A percentile compares a stretch with the other conserved stretches of the same genome.
These are phyloP conservation scores for Spatula versicolor DNA, from an alignment of 2,797 vertebrate genomes.

Conservation along the genomic window DNA sequence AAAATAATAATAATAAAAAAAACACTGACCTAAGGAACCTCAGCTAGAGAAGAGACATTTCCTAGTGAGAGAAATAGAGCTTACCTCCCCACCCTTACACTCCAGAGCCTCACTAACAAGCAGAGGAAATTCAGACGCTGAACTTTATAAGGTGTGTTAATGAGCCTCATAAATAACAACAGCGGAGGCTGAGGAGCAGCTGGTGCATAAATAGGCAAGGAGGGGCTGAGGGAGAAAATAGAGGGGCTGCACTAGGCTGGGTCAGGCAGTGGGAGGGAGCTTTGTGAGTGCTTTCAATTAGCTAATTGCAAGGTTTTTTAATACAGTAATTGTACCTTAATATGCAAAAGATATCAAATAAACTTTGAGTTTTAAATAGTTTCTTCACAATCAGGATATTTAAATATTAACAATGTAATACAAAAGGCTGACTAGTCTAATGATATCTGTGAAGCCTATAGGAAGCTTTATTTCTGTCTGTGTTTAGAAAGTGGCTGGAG, in stretches of 20 bases:
- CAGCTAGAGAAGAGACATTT: accelerated
- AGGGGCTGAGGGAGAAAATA: accelerated
- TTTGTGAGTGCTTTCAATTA: no score
- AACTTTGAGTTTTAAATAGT: no score
- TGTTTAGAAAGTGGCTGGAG: neutral
- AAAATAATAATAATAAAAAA: neutral
- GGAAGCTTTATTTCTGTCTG: neutral
- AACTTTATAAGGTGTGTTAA: neutral
- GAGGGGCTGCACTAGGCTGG: accelerated
- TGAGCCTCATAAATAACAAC: conserved; percentile 19
- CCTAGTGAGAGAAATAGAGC: accelerated
- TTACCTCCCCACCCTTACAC: neutral
- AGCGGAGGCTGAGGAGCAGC: neutral
- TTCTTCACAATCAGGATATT: no score
- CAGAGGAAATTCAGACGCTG: neutral
- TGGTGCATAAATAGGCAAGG: accelerated
- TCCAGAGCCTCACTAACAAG: neutral
- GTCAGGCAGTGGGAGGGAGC: accelerated
- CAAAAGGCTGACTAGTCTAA: neutral
- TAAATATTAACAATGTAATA: accelerated
- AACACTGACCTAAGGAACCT: neutral
- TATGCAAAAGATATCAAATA: accelerated
- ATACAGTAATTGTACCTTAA: accelerated
- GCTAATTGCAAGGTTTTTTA: accelerated
- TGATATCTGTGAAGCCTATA: neutral